Base-by-base conservation (phyloP, 2,113 vertebrate genomes). In the Toxostoma redivivum region DNA sequence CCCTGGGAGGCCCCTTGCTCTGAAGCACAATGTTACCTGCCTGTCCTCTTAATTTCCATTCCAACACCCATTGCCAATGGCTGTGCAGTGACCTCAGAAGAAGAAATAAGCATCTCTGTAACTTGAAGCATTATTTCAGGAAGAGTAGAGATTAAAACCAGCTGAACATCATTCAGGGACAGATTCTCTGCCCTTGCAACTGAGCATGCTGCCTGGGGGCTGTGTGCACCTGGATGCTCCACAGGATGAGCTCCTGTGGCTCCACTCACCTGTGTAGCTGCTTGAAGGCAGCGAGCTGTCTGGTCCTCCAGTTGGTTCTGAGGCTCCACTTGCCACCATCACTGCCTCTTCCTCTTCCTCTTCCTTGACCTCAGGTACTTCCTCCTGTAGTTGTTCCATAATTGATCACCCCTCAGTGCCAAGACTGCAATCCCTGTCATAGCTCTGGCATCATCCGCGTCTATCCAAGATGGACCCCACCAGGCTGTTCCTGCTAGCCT, bases 351-450 rank as follows among this genome's bases (percentile, higher is more conserved):
- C 98, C 97, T 98, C 98, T 98, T 98, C 98, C 97, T 98, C 97
- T 98, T 98, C 97, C 97, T 96, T 97, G 97, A 97, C 95, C 97
- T 97, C 98, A 98, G 97, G 96, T 98, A 97, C 91, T 96, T 98
- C 98, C 98, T 98, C 97, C 95, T 97, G 98, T 96, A 96, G 97
- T 97, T 98, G 98, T 97, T 98, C 98, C 98, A 98, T 98, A 98
- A 97, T 82, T 97, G 98, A 97, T 96, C 96, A 97, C 97, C 97
- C 97, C 97, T 98, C 96, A 96, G 97, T 87, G 91, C 98, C 98
- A 97, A 96, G 79, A 96, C 98, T 98, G 97, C 98, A 97, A 90
- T 97, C 97, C 97, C 96, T 97, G 97, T 98, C 98, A 98, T 98
- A 98, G 98, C 97, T 98, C 98, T 97, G 98, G 98, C 98, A 98